Evolutionary conservation across 2,113 vertebrate genomes (phyloP), one percentile per base, ranked within the genome.

Genomic region (Heterocephalus glaber): DNA sequence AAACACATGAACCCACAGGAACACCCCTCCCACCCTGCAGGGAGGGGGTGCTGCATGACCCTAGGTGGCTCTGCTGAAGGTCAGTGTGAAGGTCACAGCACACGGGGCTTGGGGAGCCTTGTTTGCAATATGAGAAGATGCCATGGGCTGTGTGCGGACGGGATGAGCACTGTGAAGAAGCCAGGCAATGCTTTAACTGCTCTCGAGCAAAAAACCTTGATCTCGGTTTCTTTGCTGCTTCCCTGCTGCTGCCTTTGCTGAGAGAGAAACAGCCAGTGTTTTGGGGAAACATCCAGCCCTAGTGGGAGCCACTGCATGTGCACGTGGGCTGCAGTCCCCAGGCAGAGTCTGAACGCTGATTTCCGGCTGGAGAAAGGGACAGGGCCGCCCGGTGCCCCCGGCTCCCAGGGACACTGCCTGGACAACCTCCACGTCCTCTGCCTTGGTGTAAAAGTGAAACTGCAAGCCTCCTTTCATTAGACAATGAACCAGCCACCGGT

Each of bases 171-270:
- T 87, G 92, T 33, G 66, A 86, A 88, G 88, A 84, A 66, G 81
- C 96, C 83, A 63, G 44, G 60, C 35, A 90, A 56, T 20, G 89
- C 85, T 56, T 92, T 90, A 38, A 76, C 81, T 68, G 70, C 90
- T 89, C 49, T 84, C 85, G 33, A 80, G 92, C 92, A 90, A 81
- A 89, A 49, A 96, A 92, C 58, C 92, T 88, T 77, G 1, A 83
- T 68, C 49, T 68, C 81, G 28, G 87, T 92, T 88, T 95, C 70
- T 63, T 94, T 28, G 74, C 85, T 74, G 81, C 35, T 92, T 89
- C 28, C 74, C 41, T 9, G 3, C 81, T 74, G 88, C 77, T 20
- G 3, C 47, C 28, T 94, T 77, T 49, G 13, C n/a, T 13, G 58
- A 86, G 52, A 89, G 14, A 58, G 95, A 56, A 56, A 3, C 5